These are phyloP conservation scores for Apostichopus leukothele DNA, from an alignment of 53 echinoderm and acorn worm genomes.

Conservation along the genomic window DNA sequence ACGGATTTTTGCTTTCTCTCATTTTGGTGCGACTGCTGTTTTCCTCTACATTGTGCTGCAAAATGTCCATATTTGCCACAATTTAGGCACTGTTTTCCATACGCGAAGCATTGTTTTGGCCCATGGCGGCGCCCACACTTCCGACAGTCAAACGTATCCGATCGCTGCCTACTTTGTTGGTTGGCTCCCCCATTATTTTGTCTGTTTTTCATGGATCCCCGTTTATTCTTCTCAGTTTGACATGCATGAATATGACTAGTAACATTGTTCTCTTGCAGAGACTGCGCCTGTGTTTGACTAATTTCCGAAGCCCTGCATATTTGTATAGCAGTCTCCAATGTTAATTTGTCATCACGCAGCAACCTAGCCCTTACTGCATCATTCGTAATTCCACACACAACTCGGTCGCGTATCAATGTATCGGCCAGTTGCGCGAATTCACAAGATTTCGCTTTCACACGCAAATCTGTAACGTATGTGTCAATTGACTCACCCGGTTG, in stretches of 20 bases:
- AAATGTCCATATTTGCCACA: background rate
- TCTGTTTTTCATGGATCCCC: background rate
- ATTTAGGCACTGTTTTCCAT: background rate
- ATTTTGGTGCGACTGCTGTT: background rate
- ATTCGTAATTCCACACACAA: background rate
- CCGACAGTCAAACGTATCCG: background rate
- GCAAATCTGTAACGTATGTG: conserved; percentile 2
- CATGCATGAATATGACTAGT: background rate
- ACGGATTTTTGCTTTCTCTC: no score
- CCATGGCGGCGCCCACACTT: conserved; percentile 5
- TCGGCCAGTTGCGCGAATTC: background rate
- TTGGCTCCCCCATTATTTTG: background rate
- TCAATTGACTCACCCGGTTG: conserved; percentile 3
- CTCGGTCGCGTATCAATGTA: background rate
- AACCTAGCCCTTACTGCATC: background rate
- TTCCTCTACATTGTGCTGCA: background rate
- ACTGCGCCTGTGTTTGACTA: background rate
- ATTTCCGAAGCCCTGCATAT: background rate
- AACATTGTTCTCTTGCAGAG: background rate
- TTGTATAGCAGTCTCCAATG: background rate
- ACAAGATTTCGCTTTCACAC: background rate
- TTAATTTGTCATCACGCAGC: background rate
- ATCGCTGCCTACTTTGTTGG: no score
- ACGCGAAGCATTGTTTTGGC: background rate
- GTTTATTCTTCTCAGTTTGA: background rate